phyloP scores from a whole-genome alignment of 2,888 invertebrate genomes.

The Augiades crinisus region DNA sequence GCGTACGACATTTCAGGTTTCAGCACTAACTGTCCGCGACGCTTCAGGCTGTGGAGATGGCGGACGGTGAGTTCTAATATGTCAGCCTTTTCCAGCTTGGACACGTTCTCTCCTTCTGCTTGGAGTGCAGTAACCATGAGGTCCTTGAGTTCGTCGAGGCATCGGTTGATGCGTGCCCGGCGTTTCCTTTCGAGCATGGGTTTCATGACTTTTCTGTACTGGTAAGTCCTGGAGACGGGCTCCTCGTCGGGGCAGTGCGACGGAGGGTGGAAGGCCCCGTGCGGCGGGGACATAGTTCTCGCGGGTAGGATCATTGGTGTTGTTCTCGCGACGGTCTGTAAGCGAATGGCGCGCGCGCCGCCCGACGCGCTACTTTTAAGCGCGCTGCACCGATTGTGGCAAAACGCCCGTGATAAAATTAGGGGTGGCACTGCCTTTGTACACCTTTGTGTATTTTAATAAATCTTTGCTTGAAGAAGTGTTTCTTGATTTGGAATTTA shows the following conservation, averaged over 20 bases:
- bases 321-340: conserved; percentile 71
- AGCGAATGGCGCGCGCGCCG: conserved; percentile 77
- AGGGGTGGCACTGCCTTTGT: conserved; percentile 57
- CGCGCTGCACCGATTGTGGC: conserved; percentile 78
- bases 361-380: conserved; percentile 65
- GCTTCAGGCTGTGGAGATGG: conserved; percentile 90
- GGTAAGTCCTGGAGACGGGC: conserved; percentile 93
- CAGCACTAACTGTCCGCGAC: conserved; percentile 82
- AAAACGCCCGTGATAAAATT: conserved; percentile 78
- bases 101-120: conserved; percentile 93
- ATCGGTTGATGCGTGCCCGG: conserved; percentile 93
- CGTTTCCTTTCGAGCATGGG: conserved; percentile 94
- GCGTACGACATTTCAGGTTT: conserved; percentile 86
- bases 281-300: conserved; percentile 75
- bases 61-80: conserved; percentile 92
- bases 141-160: conserved; percentile 94
- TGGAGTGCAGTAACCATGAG: conserved; percentile 93
- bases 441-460: too few relatives aligned
- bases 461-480: too few relatives aligned
- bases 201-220: conserved; percentile 96
- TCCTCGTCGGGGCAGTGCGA: conserved; percentile 71
- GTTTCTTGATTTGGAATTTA: too few relatives aligned
- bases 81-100: conserved; percentile 93
- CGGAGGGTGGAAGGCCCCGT: conserved; percentile 76
- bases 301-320: conserved; percentile 73